Evolutionary conservation across 2,113 vertebrate species (phyloP), one percentile per base, ranked within the genome.

Genomic region (Microtus ochrogaster): DNA sequence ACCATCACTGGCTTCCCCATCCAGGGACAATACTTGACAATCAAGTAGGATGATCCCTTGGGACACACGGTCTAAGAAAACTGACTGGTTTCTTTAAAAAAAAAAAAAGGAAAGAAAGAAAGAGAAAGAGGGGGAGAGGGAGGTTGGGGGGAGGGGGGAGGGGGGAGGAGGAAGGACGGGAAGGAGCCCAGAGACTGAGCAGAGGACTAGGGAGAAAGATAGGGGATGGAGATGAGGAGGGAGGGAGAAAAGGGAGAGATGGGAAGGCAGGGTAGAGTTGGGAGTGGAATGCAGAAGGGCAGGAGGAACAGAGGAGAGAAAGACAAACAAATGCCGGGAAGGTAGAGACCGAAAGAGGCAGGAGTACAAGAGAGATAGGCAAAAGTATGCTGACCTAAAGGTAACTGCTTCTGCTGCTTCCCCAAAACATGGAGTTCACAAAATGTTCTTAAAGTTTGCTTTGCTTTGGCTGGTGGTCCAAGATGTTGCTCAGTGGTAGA

Each of bases 1-100:
- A 0, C 92, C 93, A 76, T 91, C 0, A 13, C 94, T 88, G 97
- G 36, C 94, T 97, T 97, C 97, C 44, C 78, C 95, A 84, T 88
- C 72, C 68, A 74, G 63, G 63, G 52, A 91, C 86, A 91, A 94
- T 88, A 92, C 87, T 86, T 91, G 16, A 8, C 92, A 33, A 68
- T 72, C 94, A 92, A 81, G 55, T 4, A 94, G 68, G 95, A 77
- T 11, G 30, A 17, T 73, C 68, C n/a, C 91, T 33, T 36, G 96
- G 55, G 89, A 95, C 33, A 74, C 41, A 12, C 3, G 52, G 28
- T 55, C 44, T 24, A 7, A 90, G 30, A 68, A 86, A 92, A 79
- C 14, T 44, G 63, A 6, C 49, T 39, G 22, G 24, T 58, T 95
- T 85, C 76, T 90, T 81, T 39, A 82, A 76, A 63, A 8, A 4